These are phyloP conservation scores for Collichthys lucidus DNA, from an alignment of 2,113 vertebrate species.

Conservation along the genomic window DNA sequence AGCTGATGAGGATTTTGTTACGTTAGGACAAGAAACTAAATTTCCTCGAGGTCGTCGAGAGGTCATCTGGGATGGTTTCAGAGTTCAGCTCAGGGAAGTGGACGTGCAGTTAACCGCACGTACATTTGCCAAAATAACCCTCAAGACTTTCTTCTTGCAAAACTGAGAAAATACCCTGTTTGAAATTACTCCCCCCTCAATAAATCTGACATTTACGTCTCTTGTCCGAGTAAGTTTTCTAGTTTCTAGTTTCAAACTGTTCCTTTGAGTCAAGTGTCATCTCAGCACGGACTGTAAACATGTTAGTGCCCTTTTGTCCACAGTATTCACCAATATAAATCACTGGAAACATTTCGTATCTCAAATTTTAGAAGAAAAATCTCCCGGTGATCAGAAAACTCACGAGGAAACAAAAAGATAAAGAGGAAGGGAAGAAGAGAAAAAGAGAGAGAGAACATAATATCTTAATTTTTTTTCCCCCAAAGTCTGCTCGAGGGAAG, in stretches of 20 bases:
- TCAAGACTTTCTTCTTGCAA: not conserved
- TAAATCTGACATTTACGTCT: not conserved
- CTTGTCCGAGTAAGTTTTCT: not conserved
- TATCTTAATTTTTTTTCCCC: not conserved
- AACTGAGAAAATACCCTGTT: not conserved
- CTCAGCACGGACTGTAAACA: slow-evolving; percentile 25
- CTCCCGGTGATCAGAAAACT: slow-evolving; percentile 2
- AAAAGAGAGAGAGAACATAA: not conserved
- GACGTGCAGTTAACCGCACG: too few species aligned
- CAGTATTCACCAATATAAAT: slow-evolving; percentile 38
- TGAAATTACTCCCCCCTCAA: not conserved
- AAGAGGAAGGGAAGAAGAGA: not conserved
- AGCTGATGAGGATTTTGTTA: too few species aligned
- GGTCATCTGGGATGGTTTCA: not conserved
- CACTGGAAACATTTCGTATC: slow-evolving; percentile 16
- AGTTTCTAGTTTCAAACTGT: not conserved
- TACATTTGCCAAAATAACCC: too few species aligned
- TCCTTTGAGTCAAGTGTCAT: slow-evolving; percentile 13
- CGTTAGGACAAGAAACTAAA: too few species aligned
- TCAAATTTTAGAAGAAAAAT: slow-evolving; percentile 1
- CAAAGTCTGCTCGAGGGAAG: slow-evolving; percentile 47
- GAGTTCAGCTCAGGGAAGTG: not conserved
- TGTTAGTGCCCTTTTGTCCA: slow-evolving; percentile 8
- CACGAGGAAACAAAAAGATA: not conserved
- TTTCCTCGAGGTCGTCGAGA: too few species aligned